These are phyloP conservation scores for Elephantulus edwardii DNA, from an alignment of 2,113 vertebrate genomes.

Conservation along the genomic window DNA sequence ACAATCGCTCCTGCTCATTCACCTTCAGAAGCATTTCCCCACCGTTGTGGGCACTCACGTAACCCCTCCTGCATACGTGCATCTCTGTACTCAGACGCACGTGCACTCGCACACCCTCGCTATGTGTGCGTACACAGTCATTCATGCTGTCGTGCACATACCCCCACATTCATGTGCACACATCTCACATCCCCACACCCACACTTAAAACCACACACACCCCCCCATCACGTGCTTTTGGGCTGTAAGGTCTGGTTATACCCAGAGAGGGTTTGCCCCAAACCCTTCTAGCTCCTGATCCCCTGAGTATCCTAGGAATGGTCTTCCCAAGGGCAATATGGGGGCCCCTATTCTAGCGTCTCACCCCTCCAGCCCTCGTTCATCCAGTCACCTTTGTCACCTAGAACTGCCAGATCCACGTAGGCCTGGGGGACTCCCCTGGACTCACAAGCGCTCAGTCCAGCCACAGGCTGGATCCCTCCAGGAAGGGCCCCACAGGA, in stretches of 20 bases:
- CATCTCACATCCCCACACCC: background rate
- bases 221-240: background rate
- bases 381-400: background rate
- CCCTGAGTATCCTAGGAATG: background rate
- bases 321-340: background rate
- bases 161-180: background rate
- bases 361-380: background rate
- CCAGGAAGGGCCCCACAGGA: background rate
- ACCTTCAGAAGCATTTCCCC: background rate
- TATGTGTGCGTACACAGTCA: background rate
- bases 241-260: background rate
- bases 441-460: background rate
- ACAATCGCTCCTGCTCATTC: background rate
- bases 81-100: background rate
- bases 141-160: accelerated
- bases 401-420: background rate
- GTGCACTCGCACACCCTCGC: background rate
- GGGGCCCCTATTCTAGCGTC: background rate
- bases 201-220: background rate
- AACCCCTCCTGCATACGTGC: too few relatives aligned
- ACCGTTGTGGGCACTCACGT: background rate
- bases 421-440: background rate
- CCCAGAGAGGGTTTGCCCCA: too few relatives aligned
- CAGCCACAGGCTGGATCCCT: background rate
- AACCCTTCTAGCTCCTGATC: background rate